Base-by-base conservation (phyloP, 2,888 invertebrate genomes). In the Pammene fasciana region DNA sequence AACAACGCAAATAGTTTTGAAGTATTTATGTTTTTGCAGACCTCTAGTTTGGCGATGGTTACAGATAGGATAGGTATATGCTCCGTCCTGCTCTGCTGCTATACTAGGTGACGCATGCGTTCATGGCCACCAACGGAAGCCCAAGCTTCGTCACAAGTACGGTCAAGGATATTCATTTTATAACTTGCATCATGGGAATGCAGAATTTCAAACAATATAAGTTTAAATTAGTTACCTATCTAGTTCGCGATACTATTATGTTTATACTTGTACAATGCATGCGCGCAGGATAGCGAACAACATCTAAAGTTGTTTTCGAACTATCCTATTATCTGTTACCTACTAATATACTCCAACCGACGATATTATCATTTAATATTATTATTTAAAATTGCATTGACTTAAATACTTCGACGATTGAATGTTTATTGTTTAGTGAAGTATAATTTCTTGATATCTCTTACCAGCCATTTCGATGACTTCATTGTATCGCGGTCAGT, bases 111-210 rank as follows among this genome's bases (percentile, higher is more conserved):
- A 72, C 72, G 71, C 72, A 72, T 72, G 48, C 65, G 68, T 68
- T 68, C 68, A 65, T 26, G 61, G 71, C 67, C 65, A 65, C 36
- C 71, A 67, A 60, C 72, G 72, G 72, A 72, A 72, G 65, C 64
- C 62, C 57, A 61, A 70, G 72, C 70, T 67, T 65, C 61, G 67
- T 57, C 67, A 68, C 65, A 65, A 66, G 65, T 54, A 41, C 71
- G 72, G 72, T 72, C 72, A 72, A 72, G 72, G 72, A 61, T 70
- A 72, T 70, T 67, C 52, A 41, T 60, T 72, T 67, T 43, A 71
- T 56, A 54, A 54, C 59, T 46, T 65, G 70, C 70, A 60, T 55
- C 70, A 65, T 54, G 57, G 65, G 54, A 65, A 60, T 65, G 54
- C 34, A 38, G 38, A 59, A n/a, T 52, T 67, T 50, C 36, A 64